phyloP scores from a whole-genome alignment of 2,888 invertebrate genomes.

The Mythimna vitellina region DNA sequence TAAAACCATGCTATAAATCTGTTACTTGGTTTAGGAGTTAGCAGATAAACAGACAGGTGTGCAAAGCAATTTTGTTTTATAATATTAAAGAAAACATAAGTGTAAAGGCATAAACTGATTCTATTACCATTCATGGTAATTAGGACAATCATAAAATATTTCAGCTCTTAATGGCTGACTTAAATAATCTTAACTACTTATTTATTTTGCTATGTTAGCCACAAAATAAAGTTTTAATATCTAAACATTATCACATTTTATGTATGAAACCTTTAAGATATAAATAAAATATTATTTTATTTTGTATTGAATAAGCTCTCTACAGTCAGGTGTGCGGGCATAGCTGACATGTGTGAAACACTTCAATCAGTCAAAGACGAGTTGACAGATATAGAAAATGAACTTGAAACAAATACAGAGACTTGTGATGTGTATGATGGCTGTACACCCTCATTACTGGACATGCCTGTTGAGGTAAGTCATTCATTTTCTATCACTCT shows the following conservation, averaged over 20 bases:
- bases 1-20: too few relatives aligned
- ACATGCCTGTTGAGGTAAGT: constrained; percentile 86
- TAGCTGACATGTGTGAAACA: constrained; percentile 78
- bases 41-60: too few relatives aligned
- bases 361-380: constrained; percentile 75
- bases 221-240: too few relatives aligned
- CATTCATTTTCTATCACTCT: not conserved
- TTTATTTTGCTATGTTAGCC: not conserved
- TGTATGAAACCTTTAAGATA: too few relatives aligned
- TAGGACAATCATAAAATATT: constrained; percentile 9
- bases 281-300: too few relatives aligned
- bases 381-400: constrained; percentile 75
- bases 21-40: too few relatives aligned
- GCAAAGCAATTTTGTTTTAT: too few relatives aligned
- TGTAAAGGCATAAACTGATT: not conserved
- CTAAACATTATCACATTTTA: too few relatives aligned
- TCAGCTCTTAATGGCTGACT: not conserved
- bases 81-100: too few relatives aligned
- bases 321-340: constrained; percentile 18
- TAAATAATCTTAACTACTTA: not conserved
- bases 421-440: constrained; percentile 66
- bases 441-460: constrained; percentile 73
- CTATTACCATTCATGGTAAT: not conserved
- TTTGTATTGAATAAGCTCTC: not conserved
- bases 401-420: constrained; percentile 59